phyloP scores from a whole-genome alignment of 2,113 vertebrate species.

The Cricetomys ansorgei region DNA sequence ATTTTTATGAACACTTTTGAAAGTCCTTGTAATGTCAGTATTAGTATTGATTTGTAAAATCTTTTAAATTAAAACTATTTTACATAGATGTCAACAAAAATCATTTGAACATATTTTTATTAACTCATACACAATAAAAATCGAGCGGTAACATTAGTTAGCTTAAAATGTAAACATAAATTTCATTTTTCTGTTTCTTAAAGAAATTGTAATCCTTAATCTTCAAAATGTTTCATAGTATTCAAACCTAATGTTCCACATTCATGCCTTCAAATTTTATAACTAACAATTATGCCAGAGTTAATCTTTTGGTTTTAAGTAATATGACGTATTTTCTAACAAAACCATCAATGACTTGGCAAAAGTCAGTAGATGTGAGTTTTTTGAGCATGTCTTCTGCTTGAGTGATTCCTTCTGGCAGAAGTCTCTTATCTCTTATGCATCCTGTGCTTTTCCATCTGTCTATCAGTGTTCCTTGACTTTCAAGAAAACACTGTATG shows the following conservation, averaged over 20 bases:
- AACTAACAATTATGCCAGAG: not conserved
- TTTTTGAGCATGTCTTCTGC: not conserved
- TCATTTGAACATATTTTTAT: not conserved
- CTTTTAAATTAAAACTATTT: not conserved
- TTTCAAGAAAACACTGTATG: not conserved
- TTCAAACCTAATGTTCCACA: not conserved
- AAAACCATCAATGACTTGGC: not conserved
- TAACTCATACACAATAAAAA: constrained; percentile 10
- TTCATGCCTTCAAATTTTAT: not conserved
- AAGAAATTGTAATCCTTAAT: not conserved
- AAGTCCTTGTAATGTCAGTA: not conserved
- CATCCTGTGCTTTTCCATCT: not conserved
- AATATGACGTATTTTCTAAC: not conserved
- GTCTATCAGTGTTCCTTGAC: not conserved
- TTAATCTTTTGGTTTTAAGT: not conserved
- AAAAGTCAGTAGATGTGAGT: not conserved
- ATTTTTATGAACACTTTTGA: not conserved
- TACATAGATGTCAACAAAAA: not conserved
- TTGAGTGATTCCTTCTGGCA: not conserved
- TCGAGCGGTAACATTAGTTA: not conserved
- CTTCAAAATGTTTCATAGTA: constrained; percentile 12
- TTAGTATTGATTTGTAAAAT: not conserved
- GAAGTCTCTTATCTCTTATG: not conserved
- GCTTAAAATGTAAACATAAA: not conserved
- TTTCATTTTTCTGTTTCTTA: constrained; percentile 10